Percentiles rank a stretch among this genome's conserved stretches.
Evolutionary conservation across 2,888 invertebrate species (phyloP).

Genomic region (Drosophila niveifrons): DNA sequence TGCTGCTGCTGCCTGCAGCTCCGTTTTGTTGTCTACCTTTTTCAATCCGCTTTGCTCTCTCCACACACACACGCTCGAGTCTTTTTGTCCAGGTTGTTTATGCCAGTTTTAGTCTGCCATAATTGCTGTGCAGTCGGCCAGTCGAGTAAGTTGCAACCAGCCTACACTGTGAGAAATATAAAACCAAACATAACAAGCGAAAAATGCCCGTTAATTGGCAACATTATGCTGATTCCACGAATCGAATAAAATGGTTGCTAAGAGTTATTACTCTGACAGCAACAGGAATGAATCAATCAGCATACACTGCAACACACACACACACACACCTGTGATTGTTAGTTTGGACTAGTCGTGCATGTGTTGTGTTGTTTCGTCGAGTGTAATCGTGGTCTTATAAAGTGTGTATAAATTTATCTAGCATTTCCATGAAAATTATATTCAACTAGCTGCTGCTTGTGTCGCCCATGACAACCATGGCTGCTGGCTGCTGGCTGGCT

Average conservation of each 20-base stretch:
- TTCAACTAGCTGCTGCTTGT: slow-evolving; percentile 31
- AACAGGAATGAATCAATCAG: slow-evolving; percentile 2
- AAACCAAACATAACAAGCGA: not conserved
- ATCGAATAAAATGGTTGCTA: slow-evolving; percentile 17
- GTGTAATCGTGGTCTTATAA: slow-evolving; percentile 34
- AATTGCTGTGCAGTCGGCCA: slow-evolving; percentile 55
- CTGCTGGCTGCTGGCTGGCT: slow-evolving; percentile 3
- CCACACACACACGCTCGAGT: slow-evolving; percentile 9
- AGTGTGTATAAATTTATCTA: slow-evolving; percentile 11
- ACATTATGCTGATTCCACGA: slow-evolving; percentile 23
- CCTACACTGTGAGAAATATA: slow-evolving; percentile 48
- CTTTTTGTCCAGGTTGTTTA: slow-evolving; percentile 50
- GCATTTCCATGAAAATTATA: slow-evolving; percentile 35
- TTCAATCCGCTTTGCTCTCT: slow-evolving; percentile 32
- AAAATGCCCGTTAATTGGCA: slow-evolving; percentile 36
- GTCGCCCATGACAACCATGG: slow-evolving; percentile 29
- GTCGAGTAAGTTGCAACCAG: slow-evolving; percentile 33
- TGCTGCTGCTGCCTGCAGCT: slow-evolving; percentile 39
- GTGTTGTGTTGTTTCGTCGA: slow-evolving; percentile 20
- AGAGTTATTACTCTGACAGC: not conserved
- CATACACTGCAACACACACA: not conserved
- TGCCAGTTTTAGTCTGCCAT: slow-evolving; percentile 60
- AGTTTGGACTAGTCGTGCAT: not conserved
- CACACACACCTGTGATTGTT: not conserved
- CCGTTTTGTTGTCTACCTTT: slow-evolving; percentile 36